Evolutionary conservation across 2,797 vertebrate genomes (phyloP).

Genomic region (Ceyx erithaca): DNA sequence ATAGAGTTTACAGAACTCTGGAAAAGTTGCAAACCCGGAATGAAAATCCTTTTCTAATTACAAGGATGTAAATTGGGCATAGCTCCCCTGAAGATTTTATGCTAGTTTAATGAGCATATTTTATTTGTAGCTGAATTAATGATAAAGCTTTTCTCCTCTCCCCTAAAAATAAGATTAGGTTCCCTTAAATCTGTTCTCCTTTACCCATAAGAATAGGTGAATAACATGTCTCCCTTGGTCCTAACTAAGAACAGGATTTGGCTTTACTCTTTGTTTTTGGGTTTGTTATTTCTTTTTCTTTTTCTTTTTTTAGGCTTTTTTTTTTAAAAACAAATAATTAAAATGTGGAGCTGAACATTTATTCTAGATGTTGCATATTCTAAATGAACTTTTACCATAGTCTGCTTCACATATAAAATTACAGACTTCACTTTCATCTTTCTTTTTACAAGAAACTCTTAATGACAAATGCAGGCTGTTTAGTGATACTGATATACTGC

Average conservation of each 20-base stretch:
- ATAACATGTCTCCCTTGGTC: background rate
- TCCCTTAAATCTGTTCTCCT: background rate
- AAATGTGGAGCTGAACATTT: conserved; percentile 60
- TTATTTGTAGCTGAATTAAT: background rate
- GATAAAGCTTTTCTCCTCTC: background rate
- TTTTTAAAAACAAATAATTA: conserved; percentile 56
- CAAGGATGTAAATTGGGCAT: background rate
- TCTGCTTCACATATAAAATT: conserved; percentile 81
- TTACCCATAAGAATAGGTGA: background rate
- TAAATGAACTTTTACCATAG: conserved; percentile 69
- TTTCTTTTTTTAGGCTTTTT: conserved; percentile 30
- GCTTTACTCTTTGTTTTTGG: background rate
- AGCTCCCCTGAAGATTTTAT: conserved; percentile 16
- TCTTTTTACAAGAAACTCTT: conserved; percentile 82
- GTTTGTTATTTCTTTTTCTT: background rate
- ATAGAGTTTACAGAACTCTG: conserved; percentile 7
- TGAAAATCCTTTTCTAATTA: conserved; percentile 32
- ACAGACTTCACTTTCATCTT: conserved; percentile 84
- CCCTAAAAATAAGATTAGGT: background rate
- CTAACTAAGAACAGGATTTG: conserved; percentile 1
- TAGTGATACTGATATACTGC: conserved; percentile 83
- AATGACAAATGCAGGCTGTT: conserved; percentile 85
- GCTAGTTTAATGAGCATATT: background rate
- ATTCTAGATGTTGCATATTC: conserved; percentile 71
- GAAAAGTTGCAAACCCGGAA: background rate